Percentiles rank a stretch among this genome's conserved stretches.
These are phyloP conservation scores for Erebia aethiops DNA, from an alignment of 2,888 invertebrate genomes.

Conservation along the genomic window DNA sequence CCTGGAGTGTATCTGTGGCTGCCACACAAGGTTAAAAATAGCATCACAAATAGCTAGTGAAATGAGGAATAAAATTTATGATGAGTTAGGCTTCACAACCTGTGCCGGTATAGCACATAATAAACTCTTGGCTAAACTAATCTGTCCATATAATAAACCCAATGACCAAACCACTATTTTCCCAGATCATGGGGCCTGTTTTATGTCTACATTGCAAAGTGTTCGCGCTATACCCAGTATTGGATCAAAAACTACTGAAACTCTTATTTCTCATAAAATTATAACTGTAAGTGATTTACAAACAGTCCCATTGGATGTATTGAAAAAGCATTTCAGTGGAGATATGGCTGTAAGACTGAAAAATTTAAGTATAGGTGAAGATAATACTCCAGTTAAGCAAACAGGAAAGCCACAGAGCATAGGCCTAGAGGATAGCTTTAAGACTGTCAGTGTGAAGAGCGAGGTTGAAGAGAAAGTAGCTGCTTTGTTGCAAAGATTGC, in stretches of 20 bases:
- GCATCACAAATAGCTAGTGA: slow-evolving; percentile 90
- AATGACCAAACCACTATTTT: slow-evolving; percentile 91
- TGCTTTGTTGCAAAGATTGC: slow-evolving; percentile 86
- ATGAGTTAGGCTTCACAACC: slow-evolving; percentile 88
- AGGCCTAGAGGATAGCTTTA: slow-evolving; percentile 91
- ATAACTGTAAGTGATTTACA: slow-evolving; percentile 87
- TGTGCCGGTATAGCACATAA: slow-evolving; percentile 94
- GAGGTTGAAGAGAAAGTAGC: slow-evolving; percentile 89
- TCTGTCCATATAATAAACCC: slow-evolving; percentile 88
- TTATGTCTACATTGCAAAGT: slow-evolving; percentile 85
- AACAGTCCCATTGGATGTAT: slow-evolving; percentile 79
- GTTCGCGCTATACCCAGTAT: slow-evolving; percentile 89
- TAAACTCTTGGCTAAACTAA: slow-evolving; percentile 91
- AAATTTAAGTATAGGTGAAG: slow-evolving; percentile 89
- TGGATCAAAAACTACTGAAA: slow-evolving; percentile 87
- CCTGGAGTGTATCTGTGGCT: slow-evolving; percentile 88
- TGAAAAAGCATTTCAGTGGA: slow-evolving; percentile 85
- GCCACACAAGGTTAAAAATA: slow-evolving; percentile 85
- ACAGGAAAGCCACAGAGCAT: slow-evolving; percentile 91
- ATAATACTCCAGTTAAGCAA: slow-evolving; percentile 87
- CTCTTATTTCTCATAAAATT: slow-evolving; percentile 86
- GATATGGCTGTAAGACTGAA: slow-evolving; percentile 87
- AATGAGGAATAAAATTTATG: slow-evolving; percentile 86
- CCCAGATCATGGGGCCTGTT: slow-evolving; percentile 85
- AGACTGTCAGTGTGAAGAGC: slow-evolving; percentile 86